These are phyloP conservation scores for Pan troglodytes DNA, from an alignment of 2,113 vertebrate genomes.

Conservation along the genomic window NHGRI_mPanTro3-v2.1_pri NC_072411.2:122567001-122567500, in stretches of 20 bases:
- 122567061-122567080: neutral
- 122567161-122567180: neutral
- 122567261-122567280: neutral
- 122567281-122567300: neutral
- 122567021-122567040: neutral
- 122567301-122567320: neutral
- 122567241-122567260: neutral
- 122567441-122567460: constrained; percentile 71
- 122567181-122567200: neutral
- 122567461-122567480: constrained; percentile 67
- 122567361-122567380: neutral
- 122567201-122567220: neutral
- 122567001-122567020: neutral
- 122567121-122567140: neutral
- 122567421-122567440: constrained; percentile 72
- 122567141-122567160: neutral
- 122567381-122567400: constrained; percentile 23
- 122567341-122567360: constrained; percentile 21
- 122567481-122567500: constrained; percentile 67
- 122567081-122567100: too few relatives aligned
- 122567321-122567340: neutral
- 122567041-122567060: neutral
- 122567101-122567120: neutral
- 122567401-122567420: constrained; percentile 60
- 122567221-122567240: neutral